Evolutionary conservation across 1,140 invertebrate species (phyloP).

Genomic region (Drosophila orena): DNA sequence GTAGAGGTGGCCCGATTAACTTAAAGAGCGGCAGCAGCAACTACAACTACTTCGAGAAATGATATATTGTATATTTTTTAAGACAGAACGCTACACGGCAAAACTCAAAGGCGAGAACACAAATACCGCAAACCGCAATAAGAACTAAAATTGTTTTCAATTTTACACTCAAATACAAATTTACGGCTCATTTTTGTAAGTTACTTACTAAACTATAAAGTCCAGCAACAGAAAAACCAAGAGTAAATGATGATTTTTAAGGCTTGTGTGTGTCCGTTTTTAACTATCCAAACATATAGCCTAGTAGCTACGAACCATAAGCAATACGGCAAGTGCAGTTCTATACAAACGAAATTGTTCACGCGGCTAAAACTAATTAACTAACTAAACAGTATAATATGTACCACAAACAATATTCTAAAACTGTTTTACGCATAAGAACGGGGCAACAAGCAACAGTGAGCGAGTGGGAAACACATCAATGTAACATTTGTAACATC

Average conservation of each 20-base stretch:
- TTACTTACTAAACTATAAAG: constrained; percentile 37
- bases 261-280: constrained; percentile 39
- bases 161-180: constrained; percentile 58
- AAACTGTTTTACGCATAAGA: constrained; percentile 65
- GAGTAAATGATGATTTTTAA: constrained; percentile 26
- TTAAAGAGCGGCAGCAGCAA: constrained; percentile 47
- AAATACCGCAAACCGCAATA: constrained; percentile 33
- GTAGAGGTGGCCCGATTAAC: constrained; percentile 34
- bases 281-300: constrained; percentile 37
- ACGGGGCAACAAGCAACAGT: constrained; percentile 7
- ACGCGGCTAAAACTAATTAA: constrained; percentile 42
- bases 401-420: constrained; percentile 33
- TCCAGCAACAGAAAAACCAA: constrained; percentile 41
- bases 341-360: constrained; percentile 39
- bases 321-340: constrained; percentile 52
- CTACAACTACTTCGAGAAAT: constrained; percentile 62
- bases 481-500: constrained; percentile 59
- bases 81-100: constrained; percentile 36
- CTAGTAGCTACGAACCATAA: constrained; percentile 38
- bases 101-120: constrained; percentile 23
- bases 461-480: constrained; percentile 30
- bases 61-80: constrained; percentile 64
- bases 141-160: constrained; percentile 74
- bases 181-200: constrained; percentile 65
- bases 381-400: constrained; percentile 16